Base-by-base conservation (phyloP, 2,113 vertebrate genomes). In the Sorex fumeus region DNA sequence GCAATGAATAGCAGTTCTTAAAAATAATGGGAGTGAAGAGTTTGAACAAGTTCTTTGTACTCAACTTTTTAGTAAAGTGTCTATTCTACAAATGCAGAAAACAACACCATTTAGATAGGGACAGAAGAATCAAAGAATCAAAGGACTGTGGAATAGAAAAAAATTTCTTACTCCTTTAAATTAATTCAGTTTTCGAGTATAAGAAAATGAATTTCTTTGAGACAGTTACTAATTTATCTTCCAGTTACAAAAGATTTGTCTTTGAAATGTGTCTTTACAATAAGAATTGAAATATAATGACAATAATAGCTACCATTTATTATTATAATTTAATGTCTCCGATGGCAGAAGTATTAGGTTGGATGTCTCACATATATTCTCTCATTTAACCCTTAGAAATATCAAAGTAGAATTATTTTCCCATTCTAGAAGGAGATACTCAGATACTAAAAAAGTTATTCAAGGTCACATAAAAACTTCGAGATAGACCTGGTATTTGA, bases 191-290 rank as follows among this genome's bases (percentile, higher is more conserved):
- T 77, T 92, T 79, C 81, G 57, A 81, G 76, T 82, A n/a, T 82
- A 66, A 92, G 76, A 85, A 93, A 91, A 96, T 91, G 84, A 94
- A 95, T 95, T 94, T 96, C 67, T 93, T 88, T 91, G 74, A 84
- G 85, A 88, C 69, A 88, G 57, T 40, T 93, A 88, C 85, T 95
- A 91, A 96, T 96, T 94, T 96, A 87, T 94, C 77, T 93, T 82
- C 74, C 77, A 84, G 64, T 90, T 95, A 90, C 19, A 91, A 94
- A 93, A 96, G 25, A 94, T 81, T 87, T 96, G 82, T 87, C 92
- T 93, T 91, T 84, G 82, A 96, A 94, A 95, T 91, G 78, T 91
- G 77, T 94, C 77, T 93, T 95, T 87, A 88, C 45, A 90, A 90
- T 81, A 77, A 95, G 53, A 94, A 93, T 71, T 93, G 67, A 96